These are phyloP conservation scores for Saguinus imperator DNA, from an alignment of 2,113 vertebrate species.

Conservation along the genomic window DNA sequence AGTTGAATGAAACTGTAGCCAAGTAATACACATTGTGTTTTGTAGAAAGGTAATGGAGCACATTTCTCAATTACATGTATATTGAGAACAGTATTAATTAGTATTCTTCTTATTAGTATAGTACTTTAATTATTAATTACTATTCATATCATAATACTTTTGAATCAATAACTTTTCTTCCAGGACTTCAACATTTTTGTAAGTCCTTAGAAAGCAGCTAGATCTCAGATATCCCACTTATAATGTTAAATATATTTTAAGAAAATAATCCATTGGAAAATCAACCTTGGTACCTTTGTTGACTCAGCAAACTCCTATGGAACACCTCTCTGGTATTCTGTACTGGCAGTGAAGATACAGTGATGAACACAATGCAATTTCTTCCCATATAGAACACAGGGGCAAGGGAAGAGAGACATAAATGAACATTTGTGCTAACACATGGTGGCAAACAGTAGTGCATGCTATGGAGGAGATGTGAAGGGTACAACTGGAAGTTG, in stretches of 20 bases:
- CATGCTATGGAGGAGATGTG: neutral
- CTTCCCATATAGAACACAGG: neutral
- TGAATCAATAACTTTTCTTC: conserved; percentile 1
- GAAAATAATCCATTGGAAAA: neutral
- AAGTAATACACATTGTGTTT: neutral
- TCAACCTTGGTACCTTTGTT: neutral
- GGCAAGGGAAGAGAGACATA: neutral
- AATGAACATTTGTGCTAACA: neutral
- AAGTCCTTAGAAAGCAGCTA: neutral
- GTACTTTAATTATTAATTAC: no score
- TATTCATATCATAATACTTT: neutral
- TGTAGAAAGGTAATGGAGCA: neutral
- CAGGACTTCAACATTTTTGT: neutral
- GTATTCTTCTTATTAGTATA: no score
- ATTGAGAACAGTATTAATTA: no score
- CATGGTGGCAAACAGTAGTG: neutral
- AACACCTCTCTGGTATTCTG: neutral
- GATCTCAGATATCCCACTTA: neutral
- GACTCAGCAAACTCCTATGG: neutral
- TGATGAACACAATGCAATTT: neutral
- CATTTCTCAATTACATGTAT: no score
- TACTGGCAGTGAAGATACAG: neutral
- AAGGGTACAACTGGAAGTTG: neutral
- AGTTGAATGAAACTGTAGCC: neutral
- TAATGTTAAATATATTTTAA: neutral